A percentile compares a stretch with the other conserved stretches of the same genome.
These are phyloP conservation scores for Artemia franciscana DNA, from an alignment of 1,140 invertebrate genomes.

Conservation along the genomic window DNA sequence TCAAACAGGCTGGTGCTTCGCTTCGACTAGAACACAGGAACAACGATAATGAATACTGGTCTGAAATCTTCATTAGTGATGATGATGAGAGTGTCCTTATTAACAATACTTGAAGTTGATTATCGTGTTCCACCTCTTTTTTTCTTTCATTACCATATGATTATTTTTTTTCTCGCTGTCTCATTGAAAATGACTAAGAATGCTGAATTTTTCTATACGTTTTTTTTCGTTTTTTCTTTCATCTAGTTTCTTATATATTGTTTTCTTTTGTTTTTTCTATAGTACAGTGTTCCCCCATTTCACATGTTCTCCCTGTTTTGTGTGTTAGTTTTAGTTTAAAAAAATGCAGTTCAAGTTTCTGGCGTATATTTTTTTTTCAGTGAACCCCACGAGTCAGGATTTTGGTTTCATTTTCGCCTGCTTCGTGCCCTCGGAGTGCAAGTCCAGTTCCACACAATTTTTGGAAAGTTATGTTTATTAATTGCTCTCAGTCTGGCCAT, in stretches of 20 bases:
- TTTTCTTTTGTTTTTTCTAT: neutral
- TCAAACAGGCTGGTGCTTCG: no score
- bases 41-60: neutral
- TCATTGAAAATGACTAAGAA: neutral
- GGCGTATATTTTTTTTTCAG: neutral
- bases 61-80: neutral
- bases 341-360: neutral
- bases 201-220: neutral
- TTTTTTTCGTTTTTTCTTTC: neutral
- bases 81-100: neutral
- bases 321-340: neutral
- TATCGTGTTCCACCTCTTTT: neutral
- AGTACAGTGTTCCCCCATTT: neutral
- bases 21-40: no score
- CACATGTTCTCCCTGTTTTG: neutral
- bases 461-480: neutral
- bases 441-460: neutral
- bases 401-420: neutral
- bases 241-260: neutral
- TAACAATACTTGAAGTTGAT: neutral
- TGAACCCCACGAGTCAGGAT: neutral
- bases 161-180: neutral
- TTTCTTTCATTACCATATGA: neutral
- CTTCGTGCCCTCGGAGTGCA: neutral
- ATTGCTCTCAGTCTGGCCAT: neutral